These are phyloP conservation scores for Oryzias sinensis DNA, from an alignment of 2,797 vertebrate genomes.

Conservation along the genomic window DNA sequence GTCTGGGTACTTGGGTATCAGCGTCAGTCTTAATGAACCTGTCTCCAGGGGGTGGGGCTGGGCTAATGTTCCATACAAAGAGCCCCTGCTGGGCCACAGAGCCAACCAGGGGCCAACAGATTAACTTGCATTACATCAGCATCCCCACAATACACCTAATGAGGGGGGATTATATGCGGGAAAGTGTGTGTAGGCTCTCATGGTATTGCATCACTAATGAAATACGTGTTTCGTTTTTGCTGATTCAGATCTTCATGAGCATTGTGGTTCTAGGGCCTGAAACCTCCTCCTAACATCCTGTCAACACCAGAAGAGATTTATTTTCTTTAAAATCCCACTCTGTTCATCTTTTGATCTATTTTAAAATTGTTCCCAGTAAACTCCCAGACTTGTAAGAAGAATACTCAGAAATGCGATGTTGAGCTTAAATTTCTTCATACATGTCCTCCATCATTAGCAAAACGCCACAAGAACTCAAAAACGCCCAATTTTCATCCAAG, in stretches of 20 bases:
- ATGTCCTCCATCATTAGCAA: no score
- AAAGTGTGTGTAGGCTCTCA: conserved; percentile 49
- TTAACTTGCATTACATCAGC: conserved; percentile 86
- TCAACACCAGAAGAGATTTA: no score
- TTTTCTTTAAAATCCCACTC: no score
- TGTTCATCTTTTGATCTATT: no score
- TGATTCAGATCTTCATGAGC: conserved; percentile 56
- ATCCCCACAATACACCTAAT: conserved; percentile 80
- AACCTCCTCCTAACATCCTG: no score
- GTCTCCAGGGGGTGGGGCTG: conserved; percentile 75
- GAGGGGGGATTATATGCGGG: conserved; percentile 67
- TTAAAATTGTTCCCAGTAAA: no score
- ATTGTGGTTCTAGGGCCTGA: no score
- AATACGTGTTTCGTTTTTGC: conserved; percentile 67
- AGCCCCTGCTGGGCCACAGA: conserved; percentile 64
- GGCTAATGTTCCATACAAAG: conserved; percentile 78
- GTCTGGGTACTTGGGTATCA: conserved; percentile 73
- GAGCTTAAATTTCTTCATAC: no score
- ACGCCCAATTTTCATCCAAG: no score
- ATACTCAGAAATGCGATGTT: no score
- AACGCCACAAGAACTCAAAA: no score
- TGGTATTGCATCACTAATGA: conserved; percentile 74
- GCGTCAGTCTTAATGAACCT: conserved; percentile 82
- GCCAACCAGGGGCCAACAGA: conserved; percentile 80
- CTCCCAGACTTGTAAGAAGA: no score